Conservation (phyloP, 2,888 invertebrate species). For the Podabrus alpinus region DNA sequence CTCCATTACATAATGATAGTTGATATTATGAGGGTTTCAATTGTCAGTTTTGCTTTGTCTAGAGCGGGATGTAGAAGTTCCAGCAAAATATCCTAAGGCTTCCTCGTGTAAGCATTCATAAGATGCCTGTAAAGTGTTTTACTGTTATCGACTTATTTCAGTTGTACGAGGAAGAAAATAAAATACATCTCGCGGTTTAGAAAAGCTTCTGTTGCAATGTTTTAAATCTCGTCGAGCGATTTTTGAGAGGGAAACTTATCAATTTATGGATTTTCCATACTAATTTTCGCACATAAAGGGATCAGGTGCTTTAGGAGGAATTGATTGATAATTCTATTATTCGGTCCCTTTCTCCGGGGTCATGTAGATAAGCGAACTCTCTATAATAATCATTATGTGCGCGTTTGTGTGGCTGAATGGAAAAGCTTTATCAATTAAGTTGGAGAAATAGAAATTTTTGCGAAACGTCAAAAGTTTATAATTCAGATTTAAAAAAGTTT, state of each 20-base stretch:
- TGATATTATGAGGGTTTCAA: constrained; percentile 20
- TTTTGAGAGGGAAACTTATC: background rate
- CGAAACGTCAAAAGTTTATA: background rate
- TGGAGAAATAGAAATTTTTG: background rate
- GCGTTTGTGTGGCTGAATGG: background rate
- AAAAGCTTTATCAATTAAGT: background rate
- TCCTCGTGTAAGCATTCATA: constrained; percentile 26
- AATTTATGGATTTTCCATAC: background rate
- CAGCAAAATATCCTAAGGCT: constrained; percentile 27
- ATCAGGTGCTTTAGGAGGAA: constrained; percentile 27
- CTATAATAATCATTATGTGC: background rate
- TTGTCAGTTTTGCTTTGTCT: constrained; percentile 24
- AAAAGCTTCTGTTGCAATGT: background rate
- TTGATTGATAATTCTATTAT: constrained; percentile 28
- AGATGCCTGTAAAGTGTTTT: constrained; percentile 30
- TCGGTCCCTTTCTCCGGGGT: constrained; percentile 18
- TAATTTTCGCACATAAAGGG: constrained; percentile 6
- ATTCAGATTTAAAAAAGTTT: background rate
- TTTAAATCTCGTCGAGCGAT: background rate
- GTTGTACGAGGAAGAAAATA: constrained; percentile 10
- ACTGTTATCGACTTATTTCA: constrained; percentile 28
- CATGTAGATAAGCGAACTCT: constrained; percentile 2
- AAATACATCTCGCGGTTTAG: background rate
- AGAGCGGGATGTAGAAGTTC: constrained; percentile 20
- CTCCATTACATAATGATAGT: constrained; percentile 1